phyloP scores from a whole-genome alignment of 1,140 invertebrate species.

The Danaus plexippus region DNA sequence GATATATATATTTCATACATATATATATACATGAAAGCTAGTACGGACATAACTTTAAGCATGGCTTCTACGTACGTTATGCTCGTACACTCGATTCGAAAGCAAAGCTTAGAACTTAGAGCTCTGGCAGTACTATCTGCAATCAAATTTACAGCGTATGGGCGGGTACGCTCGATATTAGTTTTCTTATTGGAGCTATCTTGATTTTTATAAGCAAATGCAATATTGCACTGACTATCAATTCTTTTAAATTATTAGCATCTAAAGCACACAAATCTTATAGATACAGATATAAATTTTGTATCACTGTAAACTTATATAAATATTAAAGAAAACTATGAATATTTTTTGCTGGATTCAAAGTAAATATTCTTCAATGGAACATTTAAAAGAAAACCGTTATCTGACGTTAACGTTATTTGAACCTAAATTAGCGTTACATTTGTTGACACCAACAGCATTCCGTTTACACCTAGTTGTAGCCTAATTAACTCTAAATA shows the following conservation, averaged over 20 bases:
- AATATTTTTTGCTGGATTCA: too few species aligned
- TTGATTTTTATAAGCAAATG: conserved; percentile 21
- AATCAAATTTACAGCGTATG: conserved; percentile 53
- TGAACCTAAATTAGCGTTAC: too few species aligned
- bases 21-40: conserved; percentile 39
- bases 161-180: conserved; percentile 33
- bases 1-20: conserved; percentile 43
- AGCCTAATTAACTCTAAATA: conserved; percentile 1
- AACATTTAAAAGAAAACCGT: too few species aligned
- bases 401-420: too few species aligned
- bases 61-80: not conserved
- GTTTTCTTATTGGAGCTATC: conserved; percentile 32
- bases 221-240: conserved; percentile 3
- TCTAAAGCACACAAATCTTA: too few species aligned
- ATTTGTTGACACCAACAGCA: too few species aligned
- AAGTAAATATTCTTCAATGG: too few species aligned
- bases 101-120: conserved; percentile 5
- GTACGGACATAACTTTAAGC: conserved; percentile 7
- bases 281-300: too few species aligned
- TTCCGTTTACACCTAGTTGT: too few species aligned
- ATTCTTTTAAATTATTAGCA: too few species aligned
- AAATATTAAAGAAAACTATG: too few species aligned
- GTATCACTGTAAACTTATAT: too few species aligned
- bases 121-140: conserved; percentile 41
- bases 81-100: not conserved